Conservation (phyloP, 2,113 vertebrate genomes). For the Illadopsis cleaveri region DNA sequence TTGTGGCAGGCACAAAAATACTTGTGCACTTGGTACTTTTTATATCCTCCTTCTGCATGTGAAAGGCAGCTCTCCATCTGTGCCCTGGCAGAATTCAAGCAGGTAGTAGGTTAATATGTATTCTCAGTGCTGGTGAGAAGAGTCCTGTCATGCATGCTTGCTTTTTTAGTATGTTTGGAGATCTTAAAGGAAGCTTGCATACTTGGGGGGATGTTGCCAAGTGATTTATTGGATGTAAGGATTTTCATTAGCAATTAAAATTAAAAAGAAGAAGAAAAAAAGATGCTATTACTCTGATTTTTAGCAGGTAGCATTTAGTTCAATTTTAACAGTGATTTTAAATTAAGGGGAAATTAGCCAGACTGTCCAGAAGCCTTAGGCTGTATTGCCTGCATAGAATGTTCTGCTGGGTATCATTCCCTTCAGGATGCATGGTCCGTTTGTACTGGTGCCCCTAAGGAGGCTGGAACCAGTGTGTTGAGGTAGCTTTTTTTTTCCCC, state of each 20-base stretch:
- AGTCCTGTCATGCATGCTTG: not conserved
- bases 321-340: not conserved
- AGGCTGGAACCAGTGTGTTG: not conserved
- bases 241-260: not conserved
- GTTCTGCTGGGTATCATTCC: not conserved
- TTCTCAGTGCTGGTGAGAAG: not conserved
- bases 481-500: not conserved
- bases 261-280: not conserved
- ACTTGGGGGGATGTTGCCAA: not conserved
- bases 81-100: constrained; percentile 2
- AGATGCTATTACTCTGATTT: not conserved
- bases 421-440: not conserved
- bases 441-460: not conserved
- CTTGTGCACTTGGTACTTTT: constrained; percentile 26
- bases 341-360: not conserved
- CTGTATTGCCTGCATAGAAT: not conserved
- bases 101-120: constrained; percentile 38
- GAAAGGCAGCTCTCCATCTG: constrained; percentile 45
- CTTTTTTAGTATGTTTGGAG: not conserved
- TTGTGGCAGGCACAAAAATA: constrained; percentile 40
- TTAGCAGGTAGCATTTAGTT: not conserved
- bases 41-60: constrained; percentile 1
- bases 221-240: not conserved
- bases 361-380: not conserved
- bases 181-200: not conserved